These are phyloP conservation scores for Ligdia adustata DNA, from an alignment of 2,888 invertebrate genomes.

Conservation along the genomic window DNA sequence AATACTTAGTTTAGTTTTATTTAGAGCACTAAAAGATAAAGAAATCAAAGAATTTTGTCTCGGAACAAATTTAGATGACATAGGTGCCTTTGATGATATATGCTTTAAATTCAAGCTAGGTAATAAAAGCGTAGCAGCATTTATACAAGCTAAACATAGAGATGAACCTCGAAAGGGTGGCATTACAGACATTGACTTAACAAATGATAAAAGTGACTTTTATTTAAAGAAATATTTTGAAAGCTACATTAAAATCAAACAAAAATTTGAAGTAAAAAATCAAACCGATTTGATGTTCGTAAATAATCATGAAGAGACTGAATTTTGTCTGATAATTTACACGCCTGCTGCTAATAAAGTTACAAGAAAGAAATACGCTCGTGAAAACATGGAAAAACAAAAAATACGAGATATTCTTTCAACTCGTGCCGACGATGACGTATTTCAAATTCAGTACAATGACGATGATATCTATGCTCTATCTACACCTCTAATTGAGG, in stretches of 20 bases:
- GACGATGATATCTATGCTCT: not conserved
- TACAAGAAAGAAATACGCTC: conserved; percentile 25
- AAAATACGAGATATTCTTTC: conserved; percentile 39
- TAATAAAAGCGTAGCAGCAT: conserved; percentile 30
- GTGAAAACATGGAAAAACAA: conserved; percentile 16
- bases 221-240: conserved; percentile 44
- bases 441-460: conserved; percentile 6
- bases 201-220: conserved; percentile 36
- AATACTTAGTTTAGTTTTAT: conserved; percentile 42
- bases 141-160: conserved; percentile 48
- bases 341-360: conserved; percentile 43
- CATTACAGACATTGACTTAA: conserved; percentile 40
- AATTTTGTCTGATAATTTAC: conserved; percentile 46
- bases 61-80: conserved; percentile 46
- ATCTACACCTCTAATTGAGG: not conserved
- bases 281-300: conserved; percentile 40
- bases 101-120: conserved; percentile 41
- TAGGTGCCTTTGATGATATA: conserved; percentile 50
- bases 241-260: conserved; percentile 45
- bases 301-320: conserved; percentile 37
- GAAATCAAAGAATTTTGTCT: conserved; percentile 41
- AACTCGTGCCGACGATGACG: conserved; percentile 25
- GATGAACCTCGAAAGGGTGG: conserved; percentile 41
- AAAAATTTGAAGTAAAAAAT: conserved; percentile 34
- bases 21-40: conserved; percentile 41